phyloP scores from a whole-genome alignment of 1,140 invertebrate species.

The Caenorhabditis remanei region DNA sequence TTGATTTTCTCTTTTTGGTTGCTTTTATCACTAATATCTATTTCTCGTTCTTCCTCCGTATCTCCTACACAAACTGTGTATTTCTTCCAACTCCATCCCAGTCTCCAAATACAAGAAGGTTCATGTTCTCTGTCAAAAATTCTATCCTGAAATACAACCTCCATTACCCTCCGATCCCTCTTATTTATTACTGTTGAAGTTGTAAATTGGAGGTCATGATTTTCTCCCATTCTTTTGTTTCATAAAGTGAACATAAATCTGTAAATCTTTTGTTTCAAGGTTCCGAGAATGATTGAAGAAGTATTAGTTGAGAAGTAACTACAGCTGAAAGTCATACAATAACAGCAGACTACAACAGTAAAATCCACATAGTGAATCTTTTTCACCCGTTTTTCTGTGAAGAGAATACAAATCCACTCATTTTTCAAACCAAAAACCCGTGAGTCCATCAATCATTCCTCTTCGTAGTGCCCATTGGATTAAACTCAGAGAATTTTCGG shows the following conservation, averaged over 20 bases:
- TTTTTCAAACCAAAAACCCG: background rate
- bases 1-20: constrained; percentile 32
- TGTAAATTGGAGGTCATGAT: constrained; percentile 3
- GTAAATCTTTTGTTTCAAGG: background rate
- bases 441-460: background rate
- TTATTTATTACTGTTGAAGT: background rate
- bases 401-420: no score
- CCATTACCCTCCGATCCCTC: background rate
- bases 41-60: background rate
- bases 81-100: background rate
- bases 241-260: constrained; percentile 12
- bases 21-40: constrained; percentile 41
- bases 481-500: no score
- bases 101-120: background rate
- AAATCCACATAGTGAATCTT: no score
- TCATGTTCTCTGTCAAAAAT: background rate
- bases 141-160: background rate
- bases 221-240: background rate
- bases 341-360: no score
- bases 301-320: no score
- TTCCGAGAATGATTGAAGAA: no score
- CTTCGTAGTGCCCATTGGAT: background rate
- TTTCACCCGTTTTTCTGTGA: no score
- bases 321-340: no score
- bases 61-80: constrained; percentile 40